Evolutionary conservation across 2,797 vertebrate species (phyloP).

Genomic region (Naso thynnoides): DNA sequence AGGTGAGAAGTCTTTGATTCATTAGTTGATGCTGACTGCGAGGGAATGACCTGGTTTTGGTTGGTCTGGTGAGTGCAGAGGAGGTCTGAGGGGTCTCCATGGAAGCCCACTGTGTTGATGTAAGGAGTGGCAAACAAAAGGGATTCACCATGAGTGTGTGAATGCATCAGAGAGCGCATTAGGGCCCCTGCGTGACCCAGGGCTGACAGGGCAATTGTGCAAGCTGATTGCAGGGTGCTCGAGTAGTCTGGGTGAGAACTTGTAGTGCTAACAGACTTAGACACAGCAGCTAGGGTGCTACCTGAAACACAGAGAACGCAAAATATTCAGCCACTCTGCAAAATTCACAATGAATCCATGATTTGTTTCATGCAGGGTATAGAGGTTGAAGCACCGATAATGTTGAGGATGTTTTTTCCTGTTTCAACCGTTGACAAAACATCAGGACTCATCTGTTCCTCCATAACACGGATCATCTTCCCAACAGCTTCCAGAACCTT

Average conservation of each 20-base stretch:
- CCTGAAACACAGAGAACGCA: conserved; percentile 68
- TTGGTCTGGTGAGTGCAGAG: conserved; percentile 66
- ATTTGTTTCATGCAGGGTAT: background rate
- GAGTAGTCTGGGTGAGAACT: conserved; percentile 9
- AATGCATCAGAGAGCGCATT: conserved; percentile 76
- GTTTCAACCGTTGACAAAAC: conserved; percentile 64
- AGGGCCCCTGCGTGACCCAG: conserved; percentile 74
- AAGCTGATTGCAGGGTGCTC: conserved; percentile 20
- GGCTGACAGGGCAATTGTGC: conserved; percentile 60
- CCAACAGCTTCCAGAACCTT: conserved; percentile 74
- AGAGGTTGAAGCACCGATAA: conserved; percentile 59
- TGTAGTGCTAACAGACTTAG: conserved; percentile 36
- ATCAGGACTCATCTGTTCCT: conserved; percentile 65
- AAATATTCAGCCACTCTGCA: background rate
- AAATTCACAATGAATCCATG: background rate
- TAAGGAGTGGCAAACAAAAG: conserved; percentile 72
- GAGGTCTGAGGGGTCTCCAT: conserved; percentile 75
- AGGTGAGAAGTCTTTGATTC: background rate
- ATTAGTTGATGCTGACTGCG: conserved; percentile 9
- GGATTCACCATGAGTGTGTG: conserved; percentile 59
- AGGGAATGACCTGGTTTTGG: background rate
- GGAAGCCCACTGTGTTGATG: conserved; percentile 76
- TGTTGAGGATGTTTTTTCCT: conserved; percentile 79
- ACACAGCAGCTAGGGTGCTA: conserved; percentile 71
- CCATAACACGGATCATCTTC: conserved; percentile 84